Evolutionary conservation across 2,797 vertebrate species (phyloP), one percentile per base, ranked within the genome.

Genomic region (Zonotrichia albicollis): DNA sequence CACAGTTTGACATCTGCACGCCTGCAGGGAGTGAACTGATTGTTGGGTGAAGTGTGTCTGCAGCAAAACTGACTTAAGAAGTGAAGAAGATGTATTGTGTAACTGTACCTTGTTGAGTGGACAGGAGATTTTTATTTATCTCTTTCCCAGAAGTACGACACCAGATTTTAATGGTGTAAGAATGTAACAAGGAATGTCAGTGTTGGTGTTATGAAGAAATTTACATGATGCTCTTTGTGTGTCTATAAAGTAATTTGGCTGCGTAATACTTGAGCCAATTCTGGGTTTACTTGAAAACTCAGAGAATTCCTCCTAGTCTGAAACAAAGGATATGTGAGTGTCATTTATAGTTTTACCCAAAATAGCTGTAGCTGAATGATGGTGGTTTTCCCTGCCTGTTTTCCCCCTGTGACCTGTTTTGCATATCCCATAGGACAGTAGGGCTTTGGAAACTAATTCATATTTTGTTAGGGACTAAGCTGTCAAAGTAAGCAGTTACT

Each of bases 171-270:
- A 10, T 46, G 22, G 25, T 58, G 5, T 81, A 71, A 62, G 58
- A 81, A 40, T 0, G 0, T 45, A 67, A 29, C 42, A 55, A 53
- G 27, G 21, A 64, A 27, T 34, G n/a, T 4, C 13, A 22, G 0
- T 4, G 1, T 34, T 84, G 12, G n/a, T 21, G 10, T 75, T 73
- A 43, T 0, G 4, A 68, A 75, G 58, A 78, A 57, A 50, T 76
- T 53, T 61, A 20, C 1, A 0, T 46, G 17, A 3, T 76, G 2
- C 48, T 87, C 36, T 80, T 71, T 54, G 7, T 71, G 34, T 32
- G 55, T 77, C 25, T 68, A 0, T 54, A 17, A 66, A 58, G 21
- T 80, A 51, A 55, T 72, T 72, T 73, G 58, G 23, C 58, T 65
- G 18, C 0, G 0, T 81, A 66, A 51, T 65, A 27, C 50, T 78